Percentiles rank a stretch among this genome's conserved stretches.
These are phyloP conservation scores for Drosophila neocordata DNA, from an alignment of 1,140 invertebrate genomes.

Conservation along the genomic window DNA sequence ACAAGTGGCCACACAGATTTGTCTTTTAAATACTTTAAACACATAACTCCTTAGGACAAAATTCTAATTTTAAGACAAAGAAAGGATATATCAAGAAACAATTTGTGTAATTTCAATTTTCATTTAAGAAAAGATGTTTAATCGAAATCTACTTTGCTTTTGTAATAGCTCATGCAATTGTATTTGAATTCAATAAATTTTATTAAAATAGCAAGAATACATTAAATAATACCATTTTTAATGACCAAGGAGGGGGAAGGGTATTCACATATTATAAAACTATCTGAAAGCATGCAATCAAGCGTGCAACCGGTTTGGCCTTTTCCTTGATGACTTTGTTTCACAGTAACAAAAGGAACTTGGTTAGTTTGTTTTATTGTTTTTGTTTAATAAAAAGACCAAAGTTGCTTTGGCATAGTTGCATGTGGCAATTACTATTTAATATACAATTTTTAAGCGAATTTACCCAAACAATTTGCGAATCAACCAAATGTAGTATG, in stretches of 20 bases:
- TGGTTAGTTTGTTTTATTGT: slow-evolving; percentile 55
- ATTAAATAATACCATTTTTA: not conserved
- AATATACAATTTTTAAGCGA: slow-evolving; percentile 31
- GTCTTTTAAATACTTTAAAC: too few species aligned
- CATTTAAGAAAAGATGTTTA: too few species aligned
- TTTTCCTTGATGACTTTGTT: slow-evolving; percentile 59
- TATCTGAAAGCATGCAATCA: slow-evolving; percentile 43
- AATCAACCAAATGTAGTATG: not conserved
- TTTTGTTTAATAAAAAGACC: slow-evolving; percentile 52
- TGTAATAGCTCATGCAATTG: not conserved
- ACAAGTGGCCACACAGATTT: too few species aligned
- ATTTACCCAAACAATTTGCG: slow-evolving; percentile 32
- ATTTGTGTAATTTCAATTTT: too few species aligned
- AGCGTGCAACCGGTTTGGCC: slow-evolving; percentile 38
- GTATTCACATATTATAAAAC: slow-evolving; percentile 25
- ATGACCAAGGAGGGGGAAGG: slow-evolving; percentile 1
- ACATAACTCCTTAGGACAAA: too few species aligned
- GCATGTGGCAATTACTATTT: slow-evolving; percentile 41
- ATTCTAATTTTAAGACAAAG: too few species aligned
- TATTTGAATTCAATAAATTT: not conserved
- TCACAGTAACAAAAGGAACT: slow-evolving; percentile 23
- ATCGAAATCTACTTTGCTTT: too few species aligned
- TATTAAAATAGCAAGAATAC: not conserved
- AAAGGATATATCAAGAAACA: too few species aligned
- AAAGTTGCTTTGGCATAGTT: slow-evolving; percentile 10